Percentiles rank a stretch among this genome's conserved stretches.
phyloP scores from a whole-genome alignment of 2,113 vertebrate genomes.

The Acrocephalus arundinaceus region DNA sequence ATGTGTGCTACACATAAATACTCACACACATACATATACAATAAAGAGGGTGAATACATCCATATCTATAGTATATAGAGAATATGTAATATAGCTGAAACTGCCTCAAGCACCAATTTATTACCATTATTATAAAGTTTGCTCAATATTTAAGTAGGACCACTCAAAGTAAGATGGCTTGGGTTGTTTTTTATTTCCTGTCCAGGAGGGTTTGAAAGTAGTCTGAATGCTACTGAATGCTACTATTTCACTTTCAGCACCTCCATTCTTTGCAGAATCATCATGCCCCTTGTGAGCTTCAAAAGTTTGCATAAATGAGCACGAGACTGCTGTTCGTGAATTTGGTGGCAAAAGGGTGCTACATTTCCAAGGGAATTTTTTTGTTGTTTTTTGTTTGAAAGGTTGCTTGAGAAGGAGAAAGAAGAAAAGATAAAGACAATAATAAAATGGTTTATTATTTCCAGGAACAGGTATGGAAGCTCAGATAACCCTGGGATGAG shows the following conservation, averaged over 20 bases:
- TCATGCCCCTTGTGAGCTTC: neutral
- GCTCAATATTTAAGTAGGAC: slow-evolving; percentile 71
- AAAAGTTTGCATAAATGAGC: neutral
- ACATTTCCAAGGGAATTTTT: neutral
- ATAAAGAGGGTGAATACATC: slow-evolving; percentile 30
- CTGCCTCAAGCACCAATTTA: slow-evolving; percentile 79
- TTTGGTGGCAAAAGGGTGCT: neutral
- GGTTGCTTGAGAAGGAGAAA: slow-evolving; percentile 27
- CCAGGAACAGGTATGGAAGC: neutral
- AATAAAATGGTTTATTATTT: slow-evolving; percentile 66
- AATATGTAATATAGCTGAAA: slow-evolving; percentile 76
- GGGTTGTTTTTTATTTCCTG: neutral
- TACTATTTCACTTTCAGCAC: neutral
- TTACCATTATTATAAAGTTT: slow-evolving; percentile 70
- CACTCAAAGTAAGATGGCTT: slow-evolving; percentile 72
- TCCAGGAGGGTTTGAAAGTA: neutral
- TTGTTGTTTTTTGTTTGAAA: neutral
- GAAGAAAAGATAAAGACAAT: slow-evolving; percentile 42
- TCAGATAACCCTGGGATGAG: slow-evolving; percentile 50
- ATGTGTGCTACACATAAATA: slow-evolving; percentile 31
- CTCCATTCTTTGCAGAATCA: neutral
- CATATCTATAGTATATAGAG: slow-evolving; percentile 41
- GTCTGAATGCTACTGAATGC: neutral
- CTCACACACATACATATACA: neutral
- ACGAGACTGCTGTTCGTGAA: neutral